These are phyloP conservation scores for Turritopsis rubra DNA, from an alignment of 30 jellyfish, hydroid and myxozoan species.

Conservation along the genomic window DNA sequence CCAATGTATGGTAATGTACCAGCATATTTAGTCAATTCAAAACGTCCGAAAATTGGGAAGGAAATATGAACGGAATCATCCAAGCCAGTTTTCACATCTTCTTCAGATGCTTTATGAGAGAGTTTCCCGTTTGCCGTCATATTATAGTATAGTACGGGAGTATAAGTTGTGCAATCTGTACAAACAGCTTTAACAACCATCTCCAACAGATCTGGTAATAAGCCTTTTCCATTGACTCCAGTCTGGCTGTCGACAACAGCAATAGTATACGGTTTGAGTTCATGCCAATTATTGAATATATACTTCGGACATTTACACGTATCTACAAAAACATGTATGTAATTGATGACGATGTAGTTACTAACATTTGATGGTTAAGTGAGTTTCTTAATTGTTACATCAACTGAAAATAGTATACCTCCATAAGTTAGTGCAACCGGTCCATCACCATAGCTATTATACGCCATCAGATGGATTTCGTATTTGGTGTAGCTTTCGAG, in stretches of 20 bases:
- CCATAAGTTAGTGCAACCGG: slow-evolving; percentile 8
- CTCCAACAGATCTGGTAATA: slow-evolving; percentile 18
- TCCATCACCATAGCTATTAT: slow-evolving; percentile 14
- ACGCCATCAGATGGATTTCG: not conserved
- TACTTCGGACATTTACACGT: slow-evolving; percentile 24
- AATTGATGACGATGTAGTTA: not conserved
- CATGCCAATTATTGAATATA: slow-evolving; percentile 23
- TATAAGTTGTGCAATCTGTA: not conserved
- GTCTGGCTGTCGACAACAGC: not conserved
- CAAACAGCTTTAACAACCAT: slow-evolving; percentile 6
- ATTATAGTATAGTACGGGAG: not conserved
- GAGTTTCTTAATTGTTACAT: too few relatives aligned
- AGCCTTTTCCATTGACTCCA: not conserved
- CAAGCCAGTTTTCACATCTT: not conserved
- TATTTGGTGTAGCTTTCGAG: slow-evolving; percentile 16
- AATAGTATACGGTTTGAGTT: not conserved
- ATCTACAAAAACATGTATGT: not conserved
- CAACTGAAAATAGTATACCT: not conserved
- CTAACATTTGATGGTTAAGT: not conserved
- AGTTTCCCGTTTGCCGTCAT: not conserved
- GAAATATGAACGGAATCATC: slow-evolving; percentile 12
- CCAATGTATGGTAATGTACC: slow-evolving; percentile 24
- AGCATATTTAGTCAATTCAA: not conserved
- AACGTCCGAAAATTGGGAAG: slow-evolving; percentile 14
- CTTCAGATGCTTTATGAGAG: not conserved